Base-by-base conservation (phyloP, 2,888 invertebrate species). In the Catonia carolina region DNA sequence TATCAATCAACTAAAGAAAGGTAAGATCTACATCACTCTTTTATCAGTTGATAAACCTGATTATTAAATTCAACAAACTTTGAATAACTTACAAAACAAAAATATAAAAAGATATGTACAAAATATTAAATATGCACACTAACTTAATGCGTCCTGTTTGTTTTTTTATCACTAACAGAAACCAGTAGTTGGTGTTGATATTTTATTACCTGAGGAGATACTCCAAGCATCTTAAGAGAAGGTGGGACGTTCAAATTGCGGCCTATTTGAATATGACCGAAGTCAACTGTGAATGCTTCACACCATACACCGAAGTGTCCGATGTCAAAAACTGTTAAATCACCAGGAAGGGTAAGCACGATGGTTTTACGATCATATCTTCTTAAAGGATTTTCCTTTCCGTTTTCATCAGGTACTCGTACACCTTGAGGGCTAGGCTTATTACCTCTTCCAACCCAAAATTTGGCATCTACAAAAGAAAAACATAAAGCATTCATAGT, bases 281-380 rank as follows among this genome's bases (percentile, higher is more conserved):
- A 95, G 76, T 94, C 89, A 47, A 93, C 92, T 42, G 90, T 86
- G 77, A 92, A 94, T 5, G 89, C 87, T 72, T 92, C 91, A 71
- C 94, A 94, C 91, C 93, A 94, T 60, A 94, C 84, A 20, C 88
- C 90, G 72, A 95, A 89, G 76, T 92, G 90, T 1, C 92, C 93
- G 70, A 94, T 87, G 73, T 94, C 92, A 72, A 92, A 91, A 49
- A 94, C 83, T 3, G 93, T 94, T 69, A 93, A 76, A 69, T 92
- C 91, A 62, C 85, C 87, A 0, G 94, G 94, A 61, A 95, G 75
- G 0, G 92, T 92, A 33, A 95, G 77, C 7, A 93, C 93, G 67
- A 95, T 84, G 47, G 92, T 91, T 74, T 94, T 92, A 64, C 81
- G 80, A 72, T 89, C 85, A 73, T 94, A 93, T 62, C 82, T 81